phyloP scores from a whole-genome alignment of 1,140 invertebrate genomes.

The Scaptomyza montana region DNA sequence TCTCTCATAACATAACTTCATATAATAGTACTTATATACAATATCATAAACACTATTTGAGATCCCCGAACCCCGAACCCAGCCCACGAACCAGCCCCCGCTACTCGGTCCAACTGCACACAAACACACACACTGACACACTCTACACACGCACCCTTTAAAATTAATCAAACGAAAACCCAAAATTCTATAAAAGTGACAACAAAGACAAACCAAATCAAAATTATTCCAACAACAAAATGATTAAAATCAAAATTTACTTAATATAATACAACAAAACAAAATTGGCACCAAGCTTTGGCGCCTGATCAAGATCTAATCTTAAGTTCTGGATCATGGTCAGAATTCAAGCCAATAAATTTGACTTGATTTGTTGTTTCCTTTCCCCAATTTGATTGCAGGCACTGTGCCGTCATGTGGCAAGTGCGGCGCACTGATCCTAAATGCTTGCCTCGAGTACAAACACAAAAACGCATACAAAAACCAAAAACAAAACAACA shows the following conservation, averaged over 20 bases:
- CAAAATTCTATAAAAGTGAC: background rate
- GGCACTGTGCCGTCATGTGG: constrained; percentile 37
- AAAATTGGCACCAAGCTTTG: constrained; percentile 30
- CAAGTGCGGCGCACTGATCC: constrained; percentile 37
- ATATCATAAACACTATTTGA: constrained; percentile 22
- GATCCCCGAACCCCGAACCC: background rate
- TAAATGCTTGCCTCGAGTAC: constrained; percentile 37
- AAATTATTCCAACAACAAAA: background rate
- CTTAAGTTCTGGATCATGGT: background rate
- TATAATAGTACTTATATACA: background rate
- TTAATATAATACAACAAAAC: background rate
- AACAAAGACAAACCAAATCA: background rate
- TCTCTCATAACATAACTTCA: constrained; percentile 25
- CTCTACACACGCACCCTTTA: background rate
- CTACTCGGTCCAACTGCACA: background rate
- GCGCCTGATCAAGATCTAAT: background rate
- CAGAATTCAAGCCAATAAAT: background rate
- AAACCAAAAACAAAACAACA: constrained; percentile 17
- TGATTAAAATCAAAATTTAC: background rate
- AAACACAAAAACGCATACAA: constrained; percentile 24
- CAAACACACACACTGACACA: constrained; percentile 4
- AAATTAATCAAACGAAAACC: constrained; percentile 21
- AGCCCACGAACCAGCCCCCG: constrained; percentile 8
- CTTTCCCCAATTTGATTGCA: constrained; percentile 14
- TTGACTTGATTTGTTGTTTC: constrained; percentile 2